A percentile compares a stretch with the other conserved stretches of the same genome.
phyloP scores from a whole-genome alignment of 2,888 invertebrate species.

The Eretmocerus hayati region DNA sequence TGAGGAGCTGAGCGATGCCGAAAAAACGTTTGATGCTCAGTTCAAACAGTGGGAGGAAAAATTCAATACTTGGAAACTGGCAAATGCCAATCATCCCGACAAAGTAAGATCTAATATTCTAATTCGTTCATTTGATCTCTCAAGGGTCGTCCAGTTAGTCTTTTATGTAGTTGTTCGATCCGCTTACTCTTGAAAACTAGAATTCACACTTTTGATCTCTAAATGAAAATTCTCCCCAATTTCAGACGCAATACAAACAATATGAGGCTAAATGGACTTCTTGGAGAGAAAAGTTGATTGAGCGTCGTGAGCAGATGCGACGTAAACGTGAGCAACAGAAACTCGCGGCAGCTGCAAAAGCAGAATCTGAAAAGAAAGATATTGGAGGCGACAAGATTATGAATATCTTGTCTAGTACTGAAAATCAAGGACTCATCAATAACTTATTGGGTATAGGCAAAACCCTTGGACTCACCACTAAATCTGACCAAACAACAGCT shows the following conservation, averaged over 20 bases:
- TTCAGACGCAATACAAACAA: conserved; percentile 62
- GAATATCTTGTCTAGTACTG: conserved; percentile 41
- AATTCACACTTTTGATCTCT: background rate
- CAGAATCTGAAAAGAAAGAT: conserved; percentile 37
- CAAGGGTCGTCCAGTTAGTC: no score
- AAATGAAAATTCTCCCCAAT: conserved; percentile 19
- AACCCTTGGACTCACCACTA: conserved; percentile 40
- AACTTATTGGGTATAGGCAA: conserved; percentile 44
- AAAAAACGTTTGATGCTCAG: conserved; percentile 80
- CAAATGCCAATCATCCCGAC: conserved; percentile 88
- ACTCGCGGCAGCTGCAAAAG: conserved; percentile 33
- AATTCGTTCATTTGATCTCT: no score
- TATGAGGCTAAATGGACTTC: conserved; percentile 86
- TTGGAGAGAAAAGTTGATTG: conserved; percentile 70
- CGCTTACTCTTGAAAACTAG: no score
- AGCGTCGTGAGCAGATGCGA: conserved; percentile 76
- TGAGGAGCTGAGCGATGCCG: conserved; percentile 56
- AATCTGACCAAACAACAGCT: conserved; percentile 26
- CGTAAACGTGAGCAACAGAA: conserved; percentile 53
- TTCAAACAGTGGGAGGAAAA: conserved; percentile 89
- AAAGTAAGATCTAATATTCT: conserved; percentile 54
- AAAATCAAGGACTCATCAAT: conserved; percentile 43
- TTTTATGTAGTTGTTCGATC: no score
- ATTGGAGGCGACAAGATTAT: conserved; percentile 42
- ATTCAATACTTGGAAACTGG: conserved; percentile 84